Conservation (phyloP, 2,113 vertebrate species). For the Catharus fuscescens region DNA sequence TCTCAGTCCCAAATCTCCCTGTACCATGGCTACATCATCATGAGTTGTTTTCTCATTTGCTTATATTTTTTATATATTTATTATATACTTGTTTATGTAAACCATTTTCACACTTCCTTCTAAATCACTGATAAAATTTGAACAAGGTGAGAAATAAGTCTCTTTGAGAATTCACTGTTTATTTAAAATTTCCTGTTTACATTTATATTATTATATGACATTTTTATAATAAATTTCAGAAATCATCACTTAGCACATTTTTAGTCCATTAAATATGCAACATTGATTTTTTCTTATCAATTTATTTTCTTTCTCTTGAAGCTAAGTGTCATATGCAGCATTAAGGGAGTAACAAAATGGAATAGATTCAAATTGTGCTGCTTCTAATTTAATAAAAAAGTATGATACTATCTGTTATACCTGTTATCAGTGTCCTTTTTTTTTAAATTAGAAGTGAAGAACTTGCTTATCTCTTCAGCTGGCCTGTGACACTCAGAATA, state of each 20-base stretch:
- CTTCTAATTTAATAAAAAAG: background rate
- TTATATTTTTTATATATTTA: background rate
- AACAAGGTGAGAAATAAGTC: background rate
- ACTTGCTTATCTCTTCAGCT: slow-evolving; percentile 4
- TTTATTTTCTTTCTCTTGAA: background rate
- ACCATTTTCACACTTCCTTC: background rate
- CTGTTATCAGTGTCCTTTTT: background rate
- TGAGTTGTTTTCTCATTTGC: background rate
- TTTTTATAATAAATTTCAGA: background rate
- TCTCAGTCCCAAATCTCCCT: background rate
- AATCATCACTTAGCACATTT: background rate
- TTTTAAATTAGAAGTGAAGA: background rate
- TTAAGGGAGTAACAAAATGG: background rate
- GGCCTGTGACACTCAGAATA: background rate
- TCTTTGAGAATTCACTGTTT: background rate
- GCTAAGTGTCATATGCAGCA: background rate
- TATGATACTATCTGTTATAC: background rate
- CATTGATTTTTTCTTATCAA: background rate
- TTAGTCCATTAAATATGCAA: background rate
- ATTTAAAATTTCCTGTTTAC: background rate
- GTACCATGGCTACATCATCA: background rate
- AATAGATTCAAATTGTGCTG: background rate
- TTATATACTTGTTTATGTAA: background rate
- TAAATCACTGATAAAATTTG: background rate
- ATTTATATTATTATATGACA: background rate